A percentile compares a stretch with the other conserved stretches of the same genome.
phyloP scores from a whole-genome alignment of 1,140 invertebrate genomes.

The Cecropterus lyciades region DNA sequence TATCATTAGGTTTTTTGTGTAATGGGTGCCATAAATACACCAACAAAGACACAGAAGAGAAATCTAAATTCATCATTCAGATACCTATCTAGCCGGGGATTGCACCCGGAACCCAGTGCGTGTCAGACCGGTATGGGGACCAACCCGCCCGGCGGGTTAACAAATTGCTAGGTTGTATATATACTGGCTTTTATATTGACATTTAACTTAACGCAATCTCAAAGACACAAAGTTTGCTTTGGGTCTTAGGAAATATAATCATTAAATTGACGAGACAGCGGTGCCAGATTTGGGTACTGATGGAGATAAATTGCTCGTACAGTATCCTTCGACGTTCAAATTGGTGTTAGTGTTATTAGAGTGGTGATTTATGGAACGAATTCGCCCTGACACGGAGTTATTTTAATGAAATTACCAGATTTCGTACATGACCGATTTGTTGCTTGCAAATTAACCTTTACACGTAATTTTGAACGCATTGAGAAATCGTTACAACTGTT shows the following conservation, averaged over 20 bases:
- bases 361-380: slow-evolving; percentile 21
- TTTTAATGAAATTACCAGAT: slow-evolving; percentile 18
- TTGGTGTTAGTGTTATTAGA: slow-evolving; percentile 32
- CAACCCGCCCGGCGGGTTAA: too few species aligned
- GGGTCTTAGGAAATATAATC: slow-evolving; percentile 18
- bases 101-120: too few species aligned
- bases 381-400: slow-evolving; percentile 12
- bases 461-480: neutral
- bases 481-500: neutral
- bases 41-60: too few species aligned
- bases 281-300: slow-evolving; percentile 25
- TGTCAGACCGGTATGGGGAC: too few species aligned
- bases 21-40: too few species aligned
- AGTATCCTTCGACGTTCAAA: slow-evolving; percentile 22
- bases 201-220: neutral
- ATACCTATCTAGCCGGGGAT: too few species aligned
- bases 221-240: slow-evolving; percentile 1
- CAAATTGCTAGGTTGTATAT: too few species aligned
- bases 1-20: too few species aligned
- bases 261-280: slow-evolving; percentile 26
- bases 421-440: neutral
- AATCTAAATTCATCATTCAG: too few species aligned
- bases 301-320: slow-evolving; percentile 20
- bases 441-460: neutral
- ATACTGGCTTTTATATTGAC: neutral